Conservation (phyloP, 2,888 invertebrate species). For the Acrobasis suavella region DNA sequence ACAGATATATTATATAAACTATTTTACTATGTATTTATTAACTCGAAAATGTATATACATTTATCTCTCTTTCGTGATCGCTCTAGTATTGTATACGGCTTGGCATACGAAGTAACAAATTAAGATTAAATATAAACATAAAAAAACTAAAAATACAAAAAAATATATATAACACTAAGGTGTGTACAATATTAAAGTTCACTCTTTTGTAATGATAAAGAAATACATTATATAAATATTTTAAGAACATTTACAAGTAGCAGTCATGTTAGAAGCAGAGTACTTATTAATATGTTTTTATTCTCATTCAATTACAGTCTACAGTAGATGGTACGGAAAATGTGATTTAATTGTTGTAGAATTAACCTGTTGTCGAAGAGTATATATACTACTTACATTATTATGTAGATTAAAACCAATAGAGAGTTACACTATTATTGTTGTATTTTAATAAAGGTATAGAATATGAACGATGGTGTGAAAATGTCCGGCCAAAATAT, state of each 20-base stretch:
- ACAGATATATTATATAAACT: conserved; percentile 48
- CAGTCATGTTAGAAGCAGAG: conserved; percentile 66
- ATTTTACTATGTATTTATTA: conserved; percentile 76
- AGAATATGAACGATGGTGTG: conserved; percentile 64
- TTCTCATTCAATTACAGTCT: conserved; percentile 59
- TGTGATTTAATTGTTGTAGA: conserved; percentile 81
- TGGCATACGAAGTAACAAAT: conserved; percentile 71
- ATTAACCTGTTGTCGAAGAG: conserved; percentile 69
- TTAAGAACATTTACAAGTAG: conserved; percentile 78
- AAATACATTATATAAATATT: conserved; percentile 67
- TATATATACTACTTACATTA: conserved; percentile 68
- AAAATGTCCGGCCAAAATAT: conserved; percentile 76
- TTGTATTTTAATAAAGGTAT: conserved; percentile 72
- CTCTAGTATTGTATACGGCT: conserved; percentile 80
- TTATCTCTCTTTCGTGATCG: conserved; percentile 60
- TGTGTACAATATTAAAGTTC: conserved; percentile 79
- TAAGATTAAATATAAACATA: conserved; percentile 63
- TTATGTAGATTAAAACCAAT: conserved; percentile 73
- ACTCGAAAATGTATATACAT: conserved; percentile 67
- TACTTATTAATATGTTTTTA: conserved; percentile 66
- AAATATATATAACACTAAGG: conserved; percentile 63
- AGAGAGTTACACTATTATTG: conserved; percentile 75
- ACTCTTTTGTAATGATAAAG: conserved; percentile 58
- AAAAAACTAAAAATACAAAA: conserved; percentile 55
- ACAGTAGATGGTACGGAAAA: conserved; percentile 67